Conservation (phyloP, 2,888 invertebrate species). For the Lepidochrysops patricia region DNA sequence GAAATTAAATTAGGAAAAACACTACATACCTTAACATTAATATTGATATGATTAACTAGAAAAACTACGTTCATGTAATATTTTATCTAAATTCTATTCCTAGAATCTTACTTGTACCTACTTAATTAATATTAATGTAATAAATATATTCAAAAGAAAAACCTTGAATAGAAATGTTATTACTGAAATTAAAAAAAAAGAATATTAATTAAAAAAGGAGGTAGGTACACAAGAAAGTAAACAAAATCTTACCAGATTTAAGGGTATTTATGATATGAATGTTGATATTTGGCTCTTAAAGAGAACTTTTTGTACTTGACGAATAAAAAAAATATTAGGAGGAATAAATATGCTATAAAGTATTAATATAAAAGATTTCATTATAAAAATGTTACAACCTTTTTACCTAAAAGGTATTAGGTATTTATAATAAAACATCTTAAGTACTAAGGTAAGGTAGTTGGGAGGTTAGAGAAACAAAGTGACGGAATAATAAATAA, state of each 20-base stretch:
- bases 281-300: background rate
- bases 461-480: background rate
- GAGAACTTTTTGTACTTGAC: background rate
- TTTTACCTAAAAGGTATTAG: background rate
- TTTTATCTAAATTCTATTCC: background rate
- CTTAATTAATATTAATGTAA: background rate
- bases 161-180: no score
- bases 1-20: background rate
- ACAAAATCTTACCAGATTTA: background rate
- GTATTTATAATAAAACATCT: background rate
- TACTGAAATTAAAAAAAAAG: no score
- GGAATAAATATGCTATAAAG: no score
- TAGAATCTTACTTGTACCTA: background rate
- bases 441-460: background rate
- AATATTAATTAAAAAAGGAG: background rate
- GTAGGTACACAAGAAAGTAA: background rate
- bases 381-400: background rate
- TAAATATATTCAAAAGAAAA: background rate
- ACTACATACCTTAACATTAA: background rate
- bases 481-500: background rate
- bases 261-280: background rate
- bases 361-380: background rate
- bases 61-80: background rate
- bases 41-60: constrained; percentile 4
- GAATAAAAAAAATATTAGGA: background rate